phyloP scores from a whole-genome alignment of 2,888 invertebrate genomes.

The Xestia rhomboidea region DNA sequence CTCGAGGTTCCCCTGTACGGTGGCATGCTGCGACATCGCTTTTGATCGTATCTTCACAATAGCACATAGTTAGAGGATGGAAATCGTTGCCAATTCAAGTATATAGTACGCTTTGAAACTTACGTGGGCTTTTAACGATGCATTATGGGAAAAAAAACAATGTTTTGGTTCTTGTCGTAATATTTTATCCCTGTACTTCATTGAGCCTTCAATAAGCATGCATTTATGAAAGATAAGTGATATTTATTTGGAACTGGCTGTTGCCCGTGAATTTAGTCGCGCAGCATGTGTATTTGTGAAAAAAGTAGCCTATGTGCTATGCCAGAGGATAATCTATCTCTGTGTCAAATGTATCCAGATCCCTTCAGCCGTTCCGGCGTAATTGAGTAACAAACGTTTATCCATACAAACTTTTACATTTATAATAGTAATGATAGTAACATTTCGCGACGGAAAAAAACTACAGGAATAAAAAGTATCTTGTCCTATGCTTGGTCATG shows the following conservation, averaged over 20 bases:
- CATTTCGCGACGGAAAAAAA: no score
- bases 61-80: constrained; percentile 9
- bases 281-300: no score
- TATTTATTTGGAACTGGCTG: neutral
- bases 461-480: neutral
- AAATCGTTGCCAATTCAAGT: neutral
- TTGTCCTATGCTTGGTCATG: neutral
- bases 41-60: constrained; percentile 26
- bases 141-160: neutral
- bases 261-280: neutral
- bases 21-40: constrained; percentile 36
- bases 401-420: neutral
- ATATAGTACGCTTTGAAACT: neutral
- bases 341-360: neutral
- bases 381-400: neutral
- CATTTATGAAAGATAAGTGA: neutral
- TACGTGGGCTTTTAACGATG: neutral
- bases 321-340: neutral
- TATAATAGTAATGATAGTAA: neutral
- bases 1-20: neutral
- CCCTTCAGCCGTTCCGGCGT: neutral
- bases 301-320: no score
- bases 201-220: neutral
- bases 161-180: neutral
- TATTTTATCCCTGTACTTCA: neutral